Evolutionary conservation across 2,888 invertebrate species (phyloP).

Genomic region (Agonopterix arenella): DNA sequence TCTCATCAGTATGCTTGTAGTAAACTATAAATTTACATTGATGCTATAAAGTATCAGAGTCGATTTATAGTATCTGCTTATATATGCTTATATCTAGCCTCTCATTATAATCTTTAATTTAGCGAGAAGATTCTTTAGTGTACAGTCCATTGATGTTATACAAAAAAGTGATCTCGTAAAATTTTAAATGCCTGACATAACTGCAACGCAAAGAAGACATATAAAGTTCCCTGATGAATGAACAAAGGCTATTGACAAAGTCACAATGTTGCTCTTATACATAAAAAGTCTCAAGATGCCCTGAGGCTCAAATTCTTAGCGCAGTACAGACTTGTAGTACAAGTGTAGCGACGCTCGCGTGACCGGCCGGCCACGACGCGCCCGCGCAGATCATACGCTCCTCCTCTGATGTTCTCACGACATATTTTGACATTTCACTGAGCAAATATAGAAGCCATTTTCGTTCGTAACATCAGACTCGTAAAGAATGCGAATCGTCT

Average conservation of each 20-base stretch:
- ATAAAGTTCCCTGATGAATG: too few species aligned
- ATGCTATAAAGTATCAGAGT: conserved; percentile 4
- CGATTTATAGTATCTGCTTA: not conserved
- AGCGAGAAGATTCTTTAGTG: too few species aligned
- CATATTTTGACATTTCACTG: conserved; percentile 71
- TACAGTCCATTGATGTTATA: too few species aligned
- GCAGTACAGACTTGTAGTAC: conserved; percentile 22
- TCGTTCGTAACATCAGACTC: conserved; percentile 45
- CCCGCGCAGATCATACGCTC: conserved; percentile 44
- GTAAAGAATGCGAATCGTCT: conserved; percentile 48
- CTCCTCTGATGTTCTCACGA: conserved; percentile 60
- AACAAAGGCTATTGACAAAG: not conserved
- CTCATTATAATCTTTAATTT: too few species aligned
- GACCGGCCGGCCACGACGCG: conserved; percentile 58
- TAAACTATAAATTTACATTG: conserved; percentile 24
- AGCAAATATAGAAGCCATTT: conserved; percentile 71
- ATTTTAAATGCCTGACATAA: too few species aligned
- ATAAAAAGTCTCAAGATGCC: conserved; percentile 37
- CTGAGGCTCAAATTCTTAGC: conserved; percentile 47
- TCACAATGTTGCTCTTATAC: conserved; percentile 14
- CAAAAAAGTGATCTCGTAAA: too few species aligned
- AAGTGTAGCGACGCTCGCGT: conserved; percentile 53
- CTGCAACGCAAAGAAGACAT: too few species aligned
- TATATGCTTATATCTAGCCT: too few species aligned
- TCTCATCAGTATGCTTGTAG: conserved; percentile 24